A percentile compares a stretch with the other conserved stretches of the same genome.
These are phyloP conservation scores for Dorcus parallelipipedus DNA, from an alignment of 2,888 invertebrate species.

Conservation along the genomic window DNA sequence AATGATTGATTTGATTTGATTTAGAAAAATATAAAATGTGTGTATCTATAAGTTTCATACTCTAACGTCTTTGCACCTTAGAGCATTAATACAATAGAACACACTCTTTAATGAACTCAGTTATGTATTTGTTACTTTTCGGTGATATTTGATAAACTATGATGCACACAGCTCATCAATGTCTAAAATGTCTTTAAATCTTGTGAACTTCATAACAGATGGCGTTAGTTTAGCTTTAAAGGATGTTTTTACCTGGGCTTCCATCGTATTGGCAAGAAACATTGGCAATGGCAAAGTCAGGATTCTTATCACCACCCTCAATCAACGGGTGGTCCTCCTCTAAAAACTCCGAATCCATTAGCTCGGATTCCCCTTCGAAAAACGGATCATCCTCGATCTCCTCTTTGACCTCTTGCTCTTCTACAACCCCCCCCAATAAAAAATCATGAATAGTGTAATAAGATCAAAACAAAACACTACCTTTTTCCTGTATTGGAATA, in stretches of 20 bases:
- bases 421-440: neutral
- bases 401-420: constrained; percentile 33
- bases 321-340: constrained; percentile 42
- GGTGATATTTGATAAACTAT: no score
- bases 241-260: constrained; percentile 35
- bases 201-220: neutral
- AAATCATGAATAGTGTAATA: neutral
- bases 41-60: no score
- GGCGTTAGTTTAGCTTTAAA: neutral
- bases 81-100: no score
- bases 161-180: no score
- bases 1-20: no score
- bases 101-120: no score
- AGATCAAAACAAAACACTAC: neutral
- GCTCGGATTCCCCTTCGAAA: constrained; percentile 45
- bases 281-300: constrained; percentile 57
- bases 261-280: constrained; percentile 63
- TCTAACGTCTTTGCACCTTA: no score
- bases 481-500: constrained; percentile 19
- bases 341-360: constrained; percentile 47
- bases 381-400: constrained; percentile 44
- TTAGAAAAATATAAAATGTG: no score
- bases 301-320: constrained; percentile 33
- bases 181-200: no score
- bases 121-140: no score